Percentiles rank a stretch among this genome's conserved stretches.
Conservation (phyloP, 2,888 invertebrate genomes). For the Acholoe squamosa region DNA sequence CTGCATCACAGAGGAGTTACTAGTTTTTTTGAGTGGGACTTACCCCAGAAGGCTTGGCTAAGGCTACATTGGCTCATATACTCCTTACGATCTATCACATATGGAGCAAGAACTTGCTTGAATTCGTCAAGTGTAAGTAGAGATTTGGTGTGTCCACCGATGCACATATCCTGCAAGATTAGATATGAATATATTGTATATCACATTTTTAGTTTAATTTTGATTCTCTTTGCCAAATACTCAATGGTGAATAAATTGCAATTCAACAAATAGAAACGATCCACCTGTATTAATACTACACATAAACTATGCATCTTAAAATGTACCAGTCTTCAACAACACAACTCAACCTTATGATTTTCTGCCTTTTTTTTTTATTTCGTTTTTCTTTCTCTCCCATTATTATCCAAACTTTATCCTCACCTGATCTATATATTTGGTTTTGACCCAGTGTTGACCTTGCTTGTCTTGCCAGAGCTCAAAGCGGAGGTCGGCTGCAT, state of each 20-base stretch:
- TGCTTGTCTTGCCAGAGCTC: conserved; percentile 78
- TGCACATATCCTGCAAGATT: conserved; percentile 62
- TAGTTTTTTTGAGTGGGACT: background rate
- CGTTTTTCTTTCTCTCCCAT: too few relatives aligned
- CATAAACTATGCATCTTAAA: too few relatives aligned
- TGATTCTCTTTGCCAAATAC: too few relatives aligned
- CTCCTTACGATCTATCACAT: conserved; percentile 54
- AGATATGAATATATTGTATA: background rate
- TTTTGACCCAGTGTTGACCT: conserved; percentile 75
- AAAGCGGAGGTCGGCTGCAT: conserved; percentile 76
- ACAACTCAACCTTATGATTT: too few relatives aligned
- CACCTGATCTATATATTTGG: conserved; percentile 79
- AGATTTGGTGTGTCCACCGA: conserved; percentile 53
- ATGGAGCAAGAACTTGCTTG: conserved; percentile 64
- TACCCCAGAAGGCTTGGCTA: conserved; percentile 55
- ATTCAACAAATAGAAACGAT: too few relatives aligned
- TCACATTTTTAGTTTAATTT: too few relatives aligned
- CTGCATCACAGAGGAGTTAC: too few relatives aligned
- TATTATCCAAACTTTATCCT: too few relatives aligned
- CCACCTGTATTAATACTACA: too few relatives aligned
- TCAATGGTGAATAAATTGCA: too few relatives aligned
- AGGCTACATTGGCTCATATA: conserved; percentile 47
- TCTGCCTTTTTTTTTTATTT: too few relatives aligned
- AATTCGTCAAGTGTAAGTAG: conserved; percentile 67
- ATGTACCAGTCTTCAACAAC: too few relatives aligned